Percentiles rank a stretch among this genome's conserved stretches.
phyloP scores from a whole-genome alignment of 2,797 vertebrate genomes.

The Steatocranus sp. region DNA sequence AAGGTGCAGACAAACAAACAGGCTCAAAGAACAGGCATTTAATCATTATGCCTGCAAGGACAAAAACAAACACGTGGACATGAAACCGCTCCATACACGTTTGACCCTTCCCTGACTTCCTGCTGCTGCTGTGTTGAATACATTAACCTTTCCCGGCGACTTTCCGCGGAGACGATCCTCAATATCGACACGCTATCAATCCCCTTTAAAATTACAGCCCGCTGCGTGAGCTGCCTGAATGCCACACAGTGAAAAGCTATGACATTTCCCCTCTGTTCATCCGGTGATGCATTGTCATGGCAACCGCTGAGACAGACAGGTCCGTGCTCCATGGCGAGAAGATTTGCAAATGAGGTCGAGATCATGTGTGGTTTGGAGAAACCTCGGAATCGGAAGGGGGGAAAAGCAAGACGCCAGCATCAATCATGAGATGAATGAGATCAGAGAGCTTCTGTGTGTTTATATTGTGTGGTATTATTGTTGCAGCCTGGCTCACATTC shows the following conservation, averaged over 20 bases:
- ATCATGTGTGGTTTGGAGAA: not conserved
- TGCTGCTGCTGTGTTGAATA: not conserved
- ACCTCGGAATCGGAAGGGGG: not conserved
- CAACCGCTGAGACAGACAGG: conserved; percentile 27
- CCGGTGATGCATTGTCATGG: conserved; percentile 14
- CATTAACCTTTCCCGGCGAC: conserved; percentile 50
- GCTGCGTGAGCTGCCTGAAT: conserved; percentile 22
- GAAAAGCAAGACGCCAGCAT: not conserved
- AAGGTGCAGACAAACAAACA: conserved; percentile 13
- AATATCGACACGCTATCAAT: conserved; percentile 42
- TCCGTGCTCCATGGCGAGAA: not conserved
- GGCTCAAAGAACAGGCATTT: not conserved
- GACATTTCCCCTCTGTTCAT: conserved; percentile 24
- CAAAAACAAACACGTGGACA: not conserved
- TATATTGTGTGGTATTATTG: not conserved
- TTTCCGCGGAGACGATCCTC: conserved; percentile 8
- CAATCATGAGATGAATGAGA: not conserved
- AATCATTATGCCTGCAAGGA: not conserved
- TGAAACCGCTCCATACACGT: not conserved
- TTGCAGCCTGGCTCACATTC: not conserved
- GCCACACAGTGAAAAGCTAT: conserved; percentile 14
- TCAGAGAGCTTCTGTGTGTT: not conserved
- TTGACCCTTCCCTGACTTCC: not conserved
- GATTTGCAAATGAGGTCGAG: conserved; percentile 3
- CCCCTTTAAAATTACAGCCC: conserved; percentile 27